Evolutionary conservation across 2,888 invertebrate species (phyloP), one percentile per base, ranked within the genome.

Genomic region (Dinocampus coccinellae): DNA sequence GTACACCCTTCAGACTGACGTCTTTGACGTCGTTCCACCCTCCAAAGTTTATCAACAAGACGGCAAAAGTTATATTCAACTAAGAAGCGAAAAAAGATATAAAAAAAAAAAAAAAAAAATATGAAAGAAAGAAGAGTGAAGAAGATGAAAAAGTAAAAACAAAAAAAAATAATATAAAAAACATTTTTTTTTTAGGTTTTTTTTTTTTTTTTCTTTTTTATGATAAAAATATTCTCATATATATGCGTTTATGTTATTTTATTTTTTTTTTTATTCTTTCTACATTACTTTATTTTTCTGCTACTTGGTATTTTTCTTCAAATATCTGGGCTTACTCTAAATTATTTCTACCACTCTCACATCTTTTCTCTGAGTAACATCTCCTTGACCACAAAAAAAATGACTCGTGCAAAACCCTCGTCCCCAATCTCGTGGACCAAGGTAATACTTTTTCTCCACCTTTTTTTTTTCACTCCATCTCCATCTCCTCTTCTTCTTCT

Each of bases 361-460:
- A 33, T 52, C 29, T n/a, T 29, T 13, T 26, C 11, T 47, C 47
- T 47, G 24, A 33, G 29, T 36, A 22, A 16, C 53, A 64, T 36
- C 62, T 62, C 60, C 63, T 42, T 47, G 29, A 55, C 42, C 63
- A 47, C 63, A 55, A 71, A 71, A n/a, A n/a, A 72, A 67, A 63
- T 57, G 63, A 71, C 58, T 55, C 61, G 61, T 62, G 65, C 34
- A 68, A 47, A 57, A 62, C 68, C 73, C 69, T 67, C 63, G 67
- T 63, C 67, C 69, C 39, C 20, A 62, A 52, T 61, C 36, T n/a
- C 24, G 47, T 10, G 34, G 34, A 34, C 24, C 16, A 55, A 72
- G 72, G 72, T 63, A 72, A 67, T 72, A 72, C 67, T 60, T 67
- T 65, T 63, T 62, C n/a, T n/a, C n/a, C n/a, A n/a, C n/a, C n/a